Base-by-base conservation (phyloP, 2,888 invertebrate genomes). In the Reticulitermes lucifugus region DNA sequence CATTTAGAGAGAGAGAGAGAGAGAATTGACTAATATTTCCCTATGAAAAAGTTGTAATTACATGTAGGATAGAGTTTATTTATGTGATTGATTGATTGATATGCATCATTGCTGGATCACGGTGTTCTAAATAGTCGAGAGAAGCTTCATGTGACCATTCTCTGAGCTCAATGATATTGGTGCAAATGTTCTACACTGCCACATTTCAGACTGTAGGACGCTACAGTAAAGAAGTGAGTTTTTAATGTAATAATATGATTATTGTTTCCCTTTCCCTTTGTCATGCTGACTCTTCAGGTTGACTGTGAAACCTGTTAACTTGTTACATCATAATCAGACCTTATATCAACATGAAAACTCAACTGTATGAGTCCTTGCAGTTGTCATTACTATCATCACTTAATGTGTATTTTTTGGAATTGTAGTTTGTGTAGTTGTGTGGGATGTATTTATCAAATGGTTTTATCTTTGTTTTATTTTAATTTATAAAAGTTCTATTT, bases 111-210 rank as follows among this genome's bases (percentile, higher is more conserved):
- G 65, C 25, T 25, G 9, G 6, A 25, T 65, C 25, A 65, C 41
- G 29, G 21, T 73, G 73, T 41, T 12, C 2, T 9, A 41, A 41
- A 18, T 73, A 41, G 73, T 73, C 41, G 41, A 35, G 21, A 73
- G 21, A 41, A 14, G 41, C 41, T 41, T 10, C 22, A 35, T 18
- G 21, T 14, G 73, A 73, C 73, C 73, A 60, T 80, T 80, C 25
- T 80, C 59, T 60, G 22, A 80, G 80, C 80, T 80, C 80, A 80
- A 80, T 41, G 80, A 80, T 51, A 60, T 59, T 80, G 80, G 80
- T 80, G 79, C 80, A 60, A 80, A 80, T 80, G 35, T 41, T 41
- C 29, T 80, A 59, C 80, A 80, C 80, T 80, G 80, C 80, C 80
- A 80, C 60, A 35, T 80, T 21, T 80, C 80, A 80, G 80, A 80